phyloP scores from a whole-genome alignment of 2,888 invertebrate genomes.

The Callyntrura guangdongensis region DNA sequence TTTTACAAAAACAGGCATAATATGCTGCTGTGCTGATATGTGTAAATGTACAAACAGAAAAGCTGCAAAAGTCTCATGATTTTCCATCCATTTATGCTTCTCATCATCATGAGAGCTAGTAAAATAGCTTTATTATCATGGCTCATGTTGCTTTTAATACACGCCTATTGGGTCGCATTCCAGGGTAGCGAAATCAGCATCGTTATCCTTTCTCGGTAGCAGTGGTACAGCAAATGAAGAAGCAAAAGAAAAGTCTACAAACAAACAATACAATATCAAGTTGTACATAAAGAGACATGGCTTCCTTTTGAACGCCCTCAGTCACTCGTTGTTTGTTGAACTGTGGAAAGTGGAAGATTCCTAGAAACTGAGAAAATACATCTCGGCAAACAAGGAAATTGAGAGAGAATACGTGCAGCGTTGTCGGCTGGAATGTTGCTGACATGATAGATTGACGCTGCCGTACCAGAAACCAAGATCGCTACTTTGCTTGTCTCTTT shows the following conservation, averaged over 20 bases:
- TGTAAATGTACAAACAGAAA: not conserved
- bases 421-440: slow-evolving; percentile 36
- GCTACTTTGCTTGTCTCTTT: slow-evolving; percentile 41
- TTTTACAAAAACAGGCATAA: slow-evolving; percentile 7
- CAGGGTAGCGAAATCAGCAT: slow-evolving; percentile 30
- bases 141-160: slow-evolving; percentile 33
- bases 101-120: slow-evolving; percentile 40
- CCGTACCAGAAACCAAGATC: slow-evolving; percentile 18
- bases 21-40: not conserved
- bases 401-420: not conserved
- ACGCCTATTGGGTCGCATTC: not conserved
- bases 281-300: slow-evolving; percentile 21
- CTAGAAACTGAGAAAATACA: slow-evolving; percentile 13
- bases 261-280: slow-evolving; percentile 20
- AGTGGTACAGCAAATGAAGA: not conserved
- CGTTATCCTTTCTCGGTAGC: not conserved
- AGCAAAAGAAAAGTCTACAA: not conserved
- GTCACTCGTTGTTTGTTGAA: slow-evolving; percentile 52
- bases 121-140: slow-evolving; percentile 57
- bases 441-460: slow-evolving; percentile 62
- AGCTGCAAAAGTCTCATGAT: not conserved
- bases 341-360: slow-evolving; percentile 39
- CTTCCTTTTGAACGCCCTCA: not conserved
- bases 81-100: not conserved
- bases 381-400: not conserved